Evolutionary conservation across 2,888 invertebrate genomes (phyloP).

Genomic region (Nudaria mundana): DNA sequence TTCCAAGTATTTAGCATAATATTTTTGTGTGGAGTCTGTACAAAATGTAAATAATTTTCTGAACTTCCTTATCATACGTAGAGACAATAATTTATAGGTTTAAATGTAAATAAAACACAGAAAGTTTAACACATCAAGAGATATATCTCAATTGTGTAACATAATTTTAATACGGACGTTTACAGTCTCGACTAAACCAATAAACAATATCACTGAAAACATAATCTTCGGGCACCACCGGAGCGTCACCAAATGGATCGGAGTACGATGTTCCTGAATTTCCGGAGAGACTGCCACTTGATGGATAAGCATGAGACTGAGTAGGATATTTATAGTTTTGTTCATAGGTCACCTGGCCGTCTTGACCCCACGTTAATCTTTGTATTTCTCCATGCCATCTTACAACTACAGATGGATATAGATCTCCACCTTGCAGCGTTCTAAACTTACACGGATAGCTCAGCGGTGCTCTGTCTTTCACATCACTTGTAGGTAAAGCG

Average conservation of each 20-base stretch:
- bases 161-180: conserved; percentile 32
- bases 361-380: conserved; percentile 26
- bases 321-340: conserved; percentile 22
- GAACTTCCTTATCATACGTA: too few relatives aligned
- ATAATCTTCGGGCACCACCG: conserved; percentile 25
- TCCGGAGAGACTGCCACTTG: conserved; percentile 25
- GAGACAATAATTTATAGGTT: too few relatives aligned
- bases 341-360: conserved; percentile 13
- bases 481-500: conserved; percentile 16
- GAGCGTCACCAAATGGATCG: conserved; percentile 26
- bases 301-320: conserved; percentile 19
- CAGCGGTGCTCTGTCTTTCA: conserved; percentile 33
- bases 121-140: too few relatives aligned
- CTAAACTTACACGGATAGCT: conserved; percentile 40
- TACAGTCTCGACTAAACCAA: conserved; percentile 8
- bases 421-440: conserved; percentile 37
- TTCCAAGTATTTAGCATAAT: too few relatives aligned
- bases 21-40: too few relatives aligned
- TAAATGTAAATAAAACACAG: neutral
- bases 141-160: too few relatives aligned
- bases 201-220: conserved; percentile 11
- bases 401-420: conserved; percentile 49
- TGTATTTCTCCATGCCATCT: conserved; percentile 39
- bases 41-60: too few relatives aligned
- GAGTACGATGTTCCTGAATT: conserved; percentile 5